Evolutionary conservation across 2,888 invertebrate genomes (phyloP).

Genomic region (Chrysotoxum bicinctum): DNA sequence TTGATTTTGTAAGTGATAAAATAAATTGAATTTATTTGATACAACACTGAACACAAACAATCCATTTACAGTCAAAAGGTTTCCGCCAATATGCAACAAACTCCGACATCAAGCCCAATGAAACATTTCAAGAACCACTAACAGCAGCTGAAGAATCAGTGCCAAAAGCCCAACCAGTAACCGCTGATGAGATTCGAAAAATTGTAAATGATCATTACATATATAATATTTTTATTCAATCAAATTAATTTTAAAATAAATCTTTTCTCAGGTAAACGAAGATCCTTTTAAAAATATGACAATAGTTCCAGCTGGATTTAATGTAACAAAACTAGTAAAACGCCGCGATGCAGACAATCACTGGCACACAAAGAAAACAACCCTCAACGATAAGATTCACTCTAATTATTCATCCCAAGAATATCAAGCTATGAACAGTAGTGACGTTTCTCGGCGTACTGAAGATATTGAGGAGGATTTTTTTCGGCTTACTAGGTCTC

Average conservation of each 20-base stretch:
- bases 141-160: background rate
- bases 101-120: background rate
- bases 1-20: slow-evolving; percentile 29
- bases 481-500: slow-evolving; percentile 70
- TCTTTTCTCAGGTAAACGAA: slow-evolving; percentile 16
- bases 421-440: background rate
- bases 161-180: background rate
- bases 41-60: background rate
- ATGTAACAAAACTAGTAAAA: slow-evolving; percentile 73
- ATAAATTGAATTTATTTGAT: background rate
- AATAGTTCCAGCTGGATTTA: slow-evolving; percentile 75
- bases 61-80: slow-evolving; percentile 2
- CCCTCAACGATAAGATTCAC: slow-evolving; percentile 62
- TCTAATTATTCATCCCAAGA: slow-evolving; percentile 30
- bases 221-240: background rate
- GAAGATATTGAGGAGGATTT: slow-evolving; percentile 57
- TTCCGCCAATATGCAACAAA: slow-evolving; percentile 16
- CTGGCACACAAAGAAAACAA: slow-evolving; percentile 76
- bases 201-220: slow-evolving; percentile 3
- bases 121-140: background rate
- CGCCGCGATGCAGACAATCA: slow-evolving; percentile 74
- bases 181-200: slow-evolving; percentile 30
- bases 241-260: background rate
- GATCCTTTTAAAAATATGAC: slow-evolving; percentile 68
- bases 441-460: slow-evolving; percentile 31